Evolutionary conservation across 2,888 invertebrate species (phyloP).

Genomic region (Tyria jacobaeae): DNA sequence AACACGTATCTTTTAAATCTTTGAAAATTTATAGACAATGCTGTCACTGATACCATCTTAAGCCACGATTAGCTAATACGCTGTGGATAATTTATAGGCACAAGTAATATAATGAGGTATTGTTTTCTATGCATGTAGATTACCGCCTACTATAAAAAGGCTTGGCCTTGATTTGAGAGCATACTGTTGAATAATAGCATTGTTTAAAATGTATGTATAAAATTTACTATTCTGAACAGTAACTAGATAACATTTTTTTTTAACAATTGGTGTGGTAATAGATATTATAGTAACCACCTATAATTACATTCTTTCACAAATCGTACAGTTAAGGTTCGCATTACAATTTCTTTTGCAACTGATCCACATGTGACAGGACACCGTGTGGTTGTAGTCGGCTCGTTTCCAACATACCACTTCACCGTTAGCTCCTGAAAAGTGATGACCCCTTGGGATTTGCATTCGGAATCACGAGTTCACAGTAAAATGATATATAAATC

Average conservation of each 20-base stretch:
- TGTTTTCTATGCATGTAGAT: slow-evolving; percentile 13
- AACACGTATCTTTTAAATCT: slow-evolving; percentile 12
- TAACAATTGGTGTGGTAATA: not conserved
- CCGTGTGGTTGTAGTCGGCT: too few species aligned
- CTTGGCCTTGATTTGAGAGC: slow-evolving; percentile 13
- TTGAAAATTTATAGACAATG: slow-evolving; percentile 27
- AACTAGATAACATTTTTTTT: not conserved
- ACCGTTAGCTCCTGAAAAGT: too few species aligned
- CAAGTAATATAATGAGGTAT: slow-evolving; percentile 7
- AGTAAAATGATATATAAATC: too few species aligned
- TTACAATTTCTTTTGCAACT: too few species aligned
- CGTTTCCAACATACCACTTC: too few species aligned
- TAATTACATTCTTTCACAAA: too few species aligned
- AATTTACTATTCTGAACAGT: not conserved
- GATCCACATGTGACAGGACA: too few species aligned
- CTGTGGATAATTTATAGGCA: slow-evolving; percentile 18
- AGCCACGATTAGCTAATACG: slow-evolving; percentile 36
- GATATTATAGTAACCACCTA: too few species aligned
- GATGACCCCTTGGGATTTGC: too few species aligned
- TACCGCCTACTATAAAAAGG: slow-evolving; percentile 8
- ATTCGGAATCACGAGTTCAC: too few species aligned
- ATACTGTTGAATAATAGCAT: slow-evolving; percentile 5
- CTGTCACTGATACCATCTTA: slow-evolving; percentile 32
- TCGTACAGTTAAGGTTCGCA: too few species aligned
- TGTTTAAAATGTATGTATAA: not conserved